Conservation (phyloP, 2,797 vertebrate species). For the Sorex maritimensis region DNA sequence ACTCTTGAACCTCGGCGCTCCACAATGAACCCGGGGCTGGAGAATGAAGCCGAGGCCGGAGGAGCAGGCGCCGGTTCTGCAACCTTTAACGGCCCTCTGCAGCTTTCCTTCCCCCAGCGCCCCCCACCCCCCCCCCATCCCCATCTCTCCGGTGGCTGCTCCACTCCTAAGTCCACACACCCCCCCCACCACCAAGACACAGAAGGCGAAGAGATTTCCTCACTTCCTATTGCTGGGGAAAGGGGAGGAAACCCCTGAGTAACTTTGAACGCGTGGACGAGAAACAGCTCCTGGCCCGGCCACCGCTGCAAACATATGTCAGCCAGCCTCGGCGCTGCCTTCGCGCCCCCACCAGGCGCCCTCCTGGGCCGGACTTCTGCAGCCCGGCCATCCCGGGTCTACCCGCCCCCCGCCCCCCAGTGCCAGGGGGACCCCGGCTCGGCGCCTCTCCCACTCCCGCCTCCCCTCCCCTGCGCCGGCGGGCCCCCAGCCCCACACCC, state of each 20-base stretch:
- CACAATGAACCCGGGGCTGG: background rate
- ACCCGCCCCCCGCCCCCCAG: background rate
- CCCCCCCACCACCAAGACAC: slow-evolving; percentile 11
- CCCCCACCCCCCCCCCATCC: background rate
- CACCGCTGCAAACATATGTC: slow-evolving; percentile 83
- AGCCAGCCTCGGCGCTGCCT: slow-evolving; percentile 64
- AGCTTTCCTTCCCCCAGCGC: background rate
- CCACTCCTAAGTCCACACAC: slow-evolving; percentile 61
- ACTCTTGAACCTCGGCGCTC: slow-evolving; percentile 87
- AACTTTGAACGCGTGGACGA: slow-evolving; percentile 78
- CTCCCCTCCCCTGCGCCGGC: background rate
- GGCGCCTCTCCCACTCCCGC: background rate
- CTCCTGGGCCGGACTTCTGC: background rate
- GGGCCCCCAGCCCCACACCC: slow-evolving; percentile 25
- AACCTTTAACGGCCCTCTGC: slow-evolving; percentile 37
- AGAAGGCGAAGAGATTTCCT: slow-evolving; percentile 60
- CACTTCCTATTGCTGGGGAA: slow-evolving; percentile 77
- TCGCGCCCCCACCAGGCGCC: slow-evolving; percentile 23
- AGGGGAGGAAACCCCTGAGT: slow-evolving; percentile 69
- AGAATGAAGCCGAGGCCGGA: slow-evolving; percentile 37
- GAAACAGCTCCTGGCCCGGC: slow-evolving; percentile 56
- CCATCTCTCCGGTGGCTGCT: slow-evolving; percentile 15
- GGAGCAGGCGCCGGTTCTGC: slow-evolving; percentile 59
- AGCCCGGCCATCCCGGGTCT: background rate
- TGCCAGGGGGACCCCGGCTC: background rate